Base-by-base conservation (phyloP, 2,797 vertebrate species). In the Triplophysa yarkandensis region DNA sequence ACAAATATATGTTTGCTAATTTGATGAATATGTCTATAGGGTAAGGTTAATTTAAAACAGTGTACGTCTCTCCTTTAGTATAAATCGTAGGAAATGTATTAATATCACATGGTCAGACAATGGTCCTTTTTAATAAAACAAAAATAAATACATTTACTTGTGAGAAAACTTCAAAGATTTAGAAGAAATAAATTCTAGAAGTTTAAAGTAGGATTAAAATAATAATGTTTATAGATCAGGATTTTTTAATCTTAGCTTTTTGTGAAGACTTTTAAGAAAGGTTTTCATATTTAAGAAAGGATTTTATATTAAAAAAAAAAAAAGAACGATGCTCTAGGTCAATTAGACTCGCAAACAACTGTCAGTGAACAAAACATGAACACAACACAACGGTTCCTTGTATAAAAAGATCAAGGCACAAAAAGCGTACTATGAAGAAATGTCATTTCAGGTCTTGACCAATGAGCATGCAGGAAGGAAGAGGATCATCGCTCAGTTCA, bases 391-490 rank as follows among this genome's bases (percentile, higher is more conserved):
- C 10, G 11, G 41, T 55, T 30, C 30, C 25, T 17, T 16, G 69
- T 41, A 60, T 4, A 63, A 76, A 82, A 82, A 77, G 77, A 65
- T 82, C 80, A 82, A 27, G 65, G 64, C 62, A 76, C 66, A 74
- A 72, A 76, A 54, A 68, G 69, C 48, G 43, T 54, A 62, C 43
- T 69, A 74, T 68, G 48, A 68, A 71, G 68, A 32, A 25, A 75
- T 74, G 65, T 30, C 41, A 72, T 54, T 68, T 54, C 72, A 61
- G 61, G 39, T 67, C 70, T 63, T 14, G 52, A 27, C 61, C 66
- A 71, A 52, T 25, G 13, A 57, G 61, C 61, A 66, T 34, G 41
- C 68, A 74, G 39, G 54, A 36, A 74, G 46, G 44, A 78, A 76
- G 57, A 79, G 54, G 44, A 68, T 73, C 74, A 64, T 64, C 23